Base-by-base conservation (phyloP, 1,140 invertebrate species). In the Cyrtorhinus lividipennis region DNA sequence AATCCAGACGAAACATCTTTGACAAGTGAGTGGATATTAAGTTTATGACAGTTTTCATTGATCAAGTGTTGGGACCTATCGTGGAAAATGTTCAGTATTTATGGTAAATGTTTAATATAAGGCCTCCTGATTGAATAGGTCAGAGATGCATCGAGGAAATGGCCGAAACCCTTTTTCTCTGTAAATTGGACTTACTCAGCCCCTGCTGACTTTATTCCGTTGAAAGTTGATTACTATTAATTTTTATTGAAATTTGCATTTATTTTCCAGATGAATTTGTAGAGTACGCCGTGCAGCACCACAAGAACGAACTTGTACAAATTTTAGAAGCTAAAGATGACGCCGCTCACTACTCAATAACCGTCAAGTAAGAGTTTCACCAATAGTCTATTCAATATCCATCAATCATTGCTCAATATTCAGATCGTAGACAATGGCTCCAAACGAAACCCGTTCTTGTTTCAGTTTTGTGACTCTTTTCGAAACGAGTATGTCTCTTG, bases 401-500 rank as follows among this genome's bases (percentile, higher is more conserved):
- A 53, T 8, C 8, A 20, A 10, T 10, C 5, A 38, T 8, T 5
- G 5, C 30, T 38, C 30, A 5, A 38, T 38, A 15, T 53, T 53
- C 48, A 22, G 20, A 53, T 10, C 20, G 10, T 5, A 20, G 48
- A 5, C 10, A 53, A 15, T 22, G 8, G 18, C 48, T 20, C 20
- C 5, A 8, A 12, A 53, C 18, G 20, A 53, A 53, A 15, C 20
- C 8, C 5, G 18, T 45, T 67, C 64, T 66, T 68, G 68, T 76
- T 75, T 66, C 72, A 86, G 84, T 73, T 83, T 85, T 69, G 72
- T 83, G 64, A 77, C 76, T 2, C 68, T 87, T 56, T 81, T 83
- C 72, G 82, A 82, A 69, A 75, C 71, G 60, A 75, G 79, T 70
- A 70, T 76, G 10, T 72, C 78, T 62, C 70, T 79, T 20, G 83